Percentiles rank a stretch among this genome's conserved stretches.
These are phyloP conservation scores for Actinia equina DNA, from an alignment of 64 coral and sea anemone species.

Conservation along the genomic window DNA sequence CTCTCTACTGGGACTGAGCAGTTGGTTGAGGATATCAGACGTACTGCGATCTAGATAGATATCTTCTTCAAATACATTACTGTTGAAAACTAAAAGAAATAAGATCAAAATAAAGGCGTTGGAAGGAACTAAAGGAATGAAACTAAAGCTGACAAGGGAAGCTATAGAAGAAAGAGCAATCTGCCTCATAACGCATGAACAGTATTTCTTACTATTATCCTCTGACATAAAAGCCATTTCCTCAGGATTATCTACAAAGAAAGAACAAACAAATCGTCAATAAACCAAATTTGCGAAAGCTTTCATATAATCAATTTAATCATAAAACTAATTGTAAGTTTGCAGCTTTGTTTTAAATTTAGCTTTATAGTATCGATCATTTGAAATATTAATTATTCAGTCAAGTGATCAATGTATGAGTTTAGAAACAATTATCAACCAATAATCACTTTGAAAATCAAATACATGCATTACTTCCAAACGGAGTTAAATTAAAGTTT, in stretches of 20 bases:
- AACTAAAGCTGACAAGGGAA: not conserved
- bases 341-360: no score
- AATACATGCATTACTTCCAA: no score
- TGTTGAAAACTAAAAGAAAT: constrained; percentile 15
- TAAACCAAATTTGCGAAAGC: no score
- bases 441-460: no score
- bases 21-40: not conserved
- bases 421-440: no score
- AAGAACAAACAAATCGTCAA: not conserved
- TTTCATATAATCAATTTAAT: no score
- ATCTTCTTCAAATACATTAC: constrained; percentile 21
- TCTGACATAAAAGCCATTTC: not conserved
- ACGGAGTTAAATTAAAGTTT: no score
- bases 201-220: not conserved
- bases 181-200: not conserved
- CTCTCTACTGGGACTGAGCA: constrained; percentile 11
- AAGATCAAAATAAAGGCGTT: not conserved
- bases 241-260: not conserved
- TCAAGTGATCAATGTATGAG: no score
- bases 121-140: not conserved
- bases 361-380: no score
- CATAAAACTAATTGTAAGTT: no score
- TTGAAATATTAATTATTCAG: no score
- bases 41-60: constrained; percentile 28
- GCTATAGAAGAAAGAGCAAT: no score